These are phyloP conservation scores for Dunckerocampus dactyliophorus DNA, from an alignment of 2,113 vertebrate species.

Conservation along the genomic window DNA sequence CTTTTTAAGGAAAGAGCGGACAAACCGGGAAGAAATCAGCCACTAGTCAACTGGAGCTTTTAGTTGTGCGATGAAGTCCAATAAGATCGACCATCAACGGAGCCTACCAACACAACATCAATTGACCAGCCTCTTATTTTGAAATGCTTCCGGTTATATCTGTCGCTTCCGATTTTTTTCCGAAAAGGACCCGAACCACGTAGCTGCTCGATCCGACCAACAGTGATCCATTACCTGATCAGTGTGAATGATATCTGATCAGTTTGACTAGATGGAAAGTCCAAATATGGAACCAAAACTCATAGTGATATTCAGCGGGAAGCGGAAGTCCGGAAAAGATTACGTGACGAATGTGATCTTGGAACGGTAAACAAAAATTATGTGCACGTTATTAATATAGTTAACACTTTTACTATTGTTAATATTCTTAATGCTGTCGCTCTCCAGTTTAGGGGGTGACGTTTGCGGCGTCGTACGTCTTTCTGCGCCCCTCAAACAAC, in stretches of 20 bases:
- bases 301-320: conserved; percentile 74
- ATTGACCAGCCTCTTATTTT: neutral
- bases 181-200: neutral
- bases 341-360: conserved; percentile 67
- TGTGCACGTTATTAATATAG: neutral
- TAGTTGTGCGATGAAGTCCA: too few relatives aligned
- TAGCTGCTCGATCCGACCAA: neutral
- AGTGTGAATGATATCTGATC: conserved; percentile 17
- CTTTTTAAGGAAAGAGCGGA: too few relatives aligned
- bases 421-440: neutral
- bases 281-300: conserved; percentile 35
- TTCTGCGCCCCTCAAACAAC: conserved; percentile 72
- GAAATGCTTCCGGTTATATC: neutral
- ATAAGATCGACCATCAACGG: too few relatives aligned
- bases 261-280: neutral
- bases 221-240: neutral
- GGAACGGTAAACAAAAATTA: conserved; percentile 29
- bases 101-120: too few relatives aligned
- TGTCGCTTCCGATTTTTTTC: conserved; percentile 19
- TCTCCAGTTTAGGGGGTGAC: conserved; percentile 57
- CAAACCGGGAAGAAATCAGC: too few relatives aligned
- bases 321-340: conserved; percentile 77
- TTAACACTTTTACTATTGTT: too few relatives aligned
- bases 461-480: conserved; percentile 67
- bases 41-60: too few relatives aligned